Percentiles rank a stretch among this genome's conserved stretches.
These are phyloP conservation scores for Cynopterus brachyotis DNA, from an alignment of 2,113 vertebrate genomes.

Conservation along the genomic window DNA sequence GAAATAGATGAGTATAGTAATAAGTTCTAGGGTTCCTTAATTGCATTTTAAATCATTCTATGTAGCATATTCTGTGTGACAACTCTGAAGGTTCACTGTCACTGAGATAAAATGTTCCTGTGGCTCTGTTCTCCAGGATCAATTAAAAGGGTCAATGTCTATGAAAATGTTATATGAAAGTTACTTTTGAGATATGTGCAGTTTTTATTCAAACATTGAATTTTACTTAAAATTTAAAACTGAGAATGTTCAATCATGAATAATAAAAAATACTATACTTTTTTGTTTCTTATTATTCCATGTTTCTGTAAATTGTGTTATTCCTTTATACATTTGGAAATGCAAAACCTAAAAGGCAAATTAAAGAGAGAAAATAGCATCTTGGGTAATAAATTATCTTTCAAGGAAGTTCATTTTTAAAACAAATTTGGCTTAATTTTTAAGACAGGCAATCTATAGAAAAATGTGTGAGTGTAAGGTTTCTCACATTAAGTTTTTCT, in stretches of 20 bases:
- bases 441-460: not conserved
- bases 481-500: not conserved
- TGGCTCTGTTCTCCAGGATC: not conserved
- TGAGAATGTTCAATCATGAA: not conserved
- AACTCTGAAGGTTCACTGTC: not conserved
- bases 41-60: not conserved
- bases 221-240: not conserved
- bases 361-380: not conserved
- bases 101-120: not conserved
- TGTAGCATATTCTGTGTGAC: not conserved
- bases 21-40: constrained; percentile 20
- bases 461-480: not conserved
- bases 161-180: not conserved
- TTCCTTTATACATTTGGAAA: not conserved
- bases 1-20: not conserved
- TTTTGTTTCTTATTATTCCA: not conserved
- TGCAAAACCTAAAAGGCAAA: not conserved
- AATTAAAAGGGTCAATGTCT: not conserved
- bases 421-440: not conserved
- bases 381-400: not conserved
- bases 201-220: constrained; percentile 1
- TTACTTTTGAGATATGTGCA: not conserved
- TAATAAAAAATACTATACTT: not conserved
- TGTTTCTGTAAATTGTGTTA: not conserved
- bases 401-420: not conserved